A percentile compares a stretch with the other conserved stretches of the same genome.
Evolutionary conservation across 2,888 invertebrate genomes (phyloP).

Genomic region (Atrina japonica): DNA sequence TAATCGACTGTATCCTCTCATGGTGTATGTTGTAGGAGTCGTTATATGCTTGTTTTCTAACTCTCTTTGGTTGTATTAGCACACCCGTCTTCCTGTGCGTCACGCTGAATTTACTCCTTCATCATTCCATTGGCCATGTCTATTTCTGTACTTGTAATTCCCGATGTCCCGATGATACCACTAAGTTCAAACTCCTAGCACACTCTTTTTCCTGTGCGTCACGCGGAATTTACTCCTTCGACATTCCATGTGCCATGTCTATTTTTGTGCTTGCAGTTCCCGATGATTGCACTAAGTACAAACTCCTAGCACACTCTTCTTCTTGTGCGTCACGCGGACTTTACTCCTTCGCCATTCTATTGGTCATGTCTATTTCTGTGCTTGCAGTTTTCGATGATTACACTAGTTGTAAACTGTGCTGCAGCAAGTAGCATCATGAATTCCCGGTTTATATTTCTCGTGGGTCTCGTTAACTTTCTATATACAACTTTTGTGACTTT

Average conservation of each 20-base stretch:
- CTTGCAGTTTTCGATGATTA: not conserved
- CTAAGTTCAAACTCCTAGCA: no score
- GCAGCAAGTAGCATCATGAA: not conserved
- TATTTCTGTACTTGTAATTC: no score
- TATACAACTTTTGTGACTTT: not conserved
- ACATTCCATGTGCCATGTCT: no score
- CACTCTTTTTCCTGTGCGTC: no score
- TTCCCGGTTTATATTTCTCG: not conserved
- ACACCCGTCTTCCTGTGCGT: not conserved
- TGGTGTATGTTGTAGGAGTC: not conserved
- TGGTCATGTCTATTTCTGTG: not conserved
- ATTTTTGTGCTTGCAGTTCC: no score
- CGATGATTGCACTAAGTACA: no score
- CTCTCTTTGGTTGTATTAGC: slow-evolving; percentile 3
- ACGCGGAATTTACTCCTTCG: no score
- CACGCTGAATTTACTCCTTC: no score
- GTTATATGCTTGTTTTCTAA: not conserved
- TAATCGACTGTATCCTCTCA: not conserved
- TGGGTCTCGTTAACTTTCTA: not conserved
- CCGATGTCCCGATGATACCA: no score
- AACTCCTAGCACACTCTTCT: no score
- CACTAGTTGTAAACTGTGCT: not conserved
- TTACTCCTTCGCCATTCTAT: no score
- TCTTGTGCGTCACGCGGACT: no score
- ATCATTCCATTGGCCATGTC: not conserved